Percentiles rank a stretch among this genome's conserved stretches.
phyloP scores from a whole-genome alignment of 2,113 vertebrate species.

The Eubucco bourcierii region DNA sequence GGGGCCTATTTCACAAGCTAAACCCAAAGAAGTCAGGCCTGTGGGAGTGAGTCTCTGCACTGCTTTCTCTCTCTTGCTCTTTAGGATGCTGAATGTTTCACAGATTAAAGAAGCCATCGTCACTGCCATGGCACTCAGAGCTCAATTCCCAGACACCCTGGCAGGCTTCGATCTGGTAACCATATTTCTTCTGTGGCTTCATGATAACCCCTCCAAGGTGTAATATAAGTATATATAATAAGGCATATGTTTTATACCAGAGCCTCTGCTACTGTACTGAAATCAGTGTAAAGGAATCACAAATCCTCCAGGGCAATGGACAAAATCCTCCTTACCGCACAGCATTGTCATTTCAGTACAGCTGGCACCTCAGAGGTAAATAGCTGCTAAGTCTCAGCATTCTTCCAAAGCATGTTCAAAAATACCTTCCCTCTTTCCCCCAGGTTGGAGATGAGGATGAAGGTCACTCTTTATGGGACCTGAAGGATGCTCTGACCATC shows the following conservation, averaged over 20 bases:
- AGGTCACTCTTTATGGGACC: constrained; percentile 82
- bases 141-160: constrained; percentile 81
- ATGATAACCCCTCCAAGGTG: background rate
- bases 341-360: background rate
- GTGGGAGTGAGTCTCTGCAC: background rate
- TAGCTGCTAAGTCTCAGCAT: background rate
- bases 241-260: background rate
- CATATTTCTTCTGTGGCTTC: background rate
- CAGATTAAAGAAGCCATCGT: constrained; percentile 69
- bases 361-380: background rate
- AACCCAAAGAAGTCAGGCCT: background rate
- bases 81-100: constrained; percentile 75
- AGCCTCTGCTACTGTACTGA: background rate
- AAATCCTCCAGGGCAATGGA: background rate
- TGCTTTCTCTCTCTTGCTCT: constrained; percentile 38
- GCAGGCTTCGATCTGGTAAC: constrained; percentile 92
- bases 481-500: constrained; percentile 81
- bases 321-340: background rate
- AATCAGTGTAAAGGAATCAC: background rate
- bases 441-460: constrained; percentile 90
- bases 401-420: background rate
- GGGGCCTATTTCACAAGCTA: background rate
- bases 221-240: background rate
- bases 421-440: background rate
- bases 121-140: constrained; percentile 78